Evolutionary conservation across 2,888 invertebrate genomes (phyloP), one percentile per base, ranked within the genome.

Genomic region (Perithous albicinctus): DNA sequence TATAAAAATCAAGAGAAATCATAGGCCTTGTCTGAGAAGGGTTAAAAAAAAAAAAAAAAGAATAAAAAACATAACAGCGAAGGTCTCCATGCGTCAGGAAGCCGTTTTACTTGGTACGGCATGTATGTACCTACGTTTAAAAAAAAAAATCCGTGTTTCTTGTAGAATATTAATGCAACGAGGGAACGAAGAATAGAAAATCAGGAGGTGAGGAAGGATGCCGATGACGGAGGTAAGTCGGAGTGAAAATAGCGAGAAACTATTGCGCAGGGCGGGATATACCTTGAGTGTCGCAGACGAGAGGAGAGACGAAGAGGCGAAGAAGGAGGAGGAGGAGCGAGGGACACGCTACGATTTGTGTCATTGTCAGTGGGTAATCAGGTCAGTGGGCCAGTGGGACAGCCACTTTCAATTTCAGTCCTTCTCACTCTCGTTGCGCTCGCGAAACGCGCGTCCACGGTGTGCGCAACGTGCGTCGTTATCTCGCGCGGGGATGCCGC

Each of bases 371-470:
- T 93, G 94, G 94, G 94, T 93, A 95, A 94, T 93, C 94, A 90
- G 95, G 95, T 95, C 94, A 95, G 93, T 95, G 91, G 95, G 95
- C 94, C 95, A 95, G 93, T 94, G 93, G 94, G 94, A 92, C 91
- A 90, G 89, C 88, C 90, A 92, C 91, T 92, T 92, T 92, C 92
- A 91, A 91, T 92, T 92, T 92, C 91, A 92, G 87, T 91, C 88
- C 89, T 90, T 89, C 89, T 90, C 88, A 86, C 88, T 84, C 72
- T 63, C 74, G 66, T 67, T 48, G 26, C 77, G 69, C 80, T 81
- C 80, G 67, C 77, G 77, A 73, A 73, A 76, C 84, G 74, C 83
- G 72, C 75, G 81, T 82, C 85, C 81, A 81, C 84, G 59, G 54
- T 54, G 35, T 66, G 88, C 87, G 90, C 89, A 88, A 87, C 89